Evolutionary conservation across 1,140 invertebrate species (phyloP), one percentile per base, ranked within the genome.

Genomic region (Rhagoletis pomonella): DNA sequence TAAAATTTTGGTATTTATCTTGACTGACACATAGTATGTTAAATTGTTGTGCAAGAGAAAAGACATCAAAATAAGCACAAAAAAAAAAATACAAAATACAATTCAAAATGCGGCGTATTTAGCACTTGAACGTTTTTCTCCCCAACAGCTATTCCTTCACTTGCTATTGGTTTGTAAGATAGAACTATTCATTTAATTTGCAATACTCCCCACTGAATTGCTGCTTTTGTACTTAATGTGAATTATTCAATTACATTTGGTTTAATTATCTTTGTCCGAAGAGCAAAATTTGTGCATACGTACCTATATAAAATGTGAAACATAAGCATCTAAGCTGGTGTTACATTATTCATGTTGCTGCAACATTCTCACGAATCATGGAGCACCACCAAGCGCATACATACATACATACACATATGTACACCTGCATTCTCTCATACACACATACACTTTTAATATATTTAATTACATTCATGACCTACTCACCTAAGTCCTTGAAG

Each of bases 211-310:
- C n/a, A 58, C 44, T n/a, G 47, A n/a, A 19, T 69, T 69, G 4
- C 12, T 69, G 42, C n/a, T 69, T 12, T 69, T 73, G 67, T 55
- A 10, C n/a, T 19, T 81, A 81, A 81, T 81, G 73, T 81, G 47
- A 81, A 81, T 81, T 19, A 81, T 81, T 81, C 73, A 55, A 81
- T 81, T 81, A 81, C 44, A 81, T 81, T 81, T 81, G 14, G 50
- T 81, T 81, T 81, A 81, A 81, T 81, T 81, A 81, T 73, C 42
- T 47, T 29, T 29, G 47, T 2, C 47, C 17, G 67, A 55, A 81
- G 73, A 6, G 9, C n/a, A 7, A 55, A 47, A 58, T 81, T 19
- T 17, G 29, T 29, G 7, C 1, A 29, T 73, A 17, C 67, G 42
- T 39, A 55, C 50, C 10, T 2, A 10, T 10, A 55, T 29, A 29